Evolutionary conservation across 2,888 invertebrate species (phyloP).

Genomic region (Drosophila nr. perissopoda): DNA sequence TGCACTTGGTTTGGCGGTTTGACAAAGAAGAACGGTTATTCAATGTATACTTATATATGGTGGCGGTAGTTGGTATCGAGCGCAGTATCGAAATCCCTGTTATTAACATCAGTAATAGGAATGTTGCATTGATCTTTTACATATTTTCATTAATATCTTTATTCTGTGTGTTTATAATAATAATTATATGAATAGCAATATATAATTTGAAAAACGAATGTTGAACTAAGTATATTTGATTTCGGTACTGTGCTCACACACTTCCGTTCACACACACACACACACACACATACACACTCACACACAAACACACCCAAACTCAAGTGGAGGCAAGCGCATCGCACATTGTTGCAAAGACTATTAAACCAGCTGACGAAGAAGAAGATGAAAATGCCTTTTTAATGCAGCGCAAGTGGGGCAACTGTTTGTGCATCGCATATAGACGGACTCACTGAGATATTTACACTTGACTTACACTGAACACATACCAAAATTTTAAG

Average conservation of each 20-base stretch:
- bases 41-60: too few species aligned
- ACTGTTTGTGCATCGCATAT: slow-evolving; percentile 48
- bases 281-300: not conserved
- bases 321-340: slow-evolving; percentile 1
- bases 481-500: slow-evolving; percentile 32
- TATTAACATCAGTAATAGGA: too few species aligned
- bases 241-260: slow-evolving; percentile 33
- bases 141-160: not conserved
- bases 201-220: not conserved
- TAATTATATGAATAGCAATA: not conserved
- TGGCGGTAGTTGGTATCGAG: too few species aligned
- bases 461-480: slow-evolving; percentile 44
- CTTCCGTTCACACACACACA: slow-evolving; percentile 7
- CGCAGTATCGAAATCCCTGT: too few species aligned
- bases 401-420: slow-evolving; percentile 75
- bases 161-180: not conserved
- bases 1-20: too few species aligned
- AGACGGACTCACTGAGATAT: slow-evolving; percentile 23
- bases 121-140: too few species aligned
- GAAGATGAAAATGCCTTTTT: slow-evolving; percentile 71
- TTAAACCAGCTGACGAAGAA: slow-evolving; percentile 54
- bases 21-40: too few species aligned
- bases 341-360: slow-evolving; percentile 72
- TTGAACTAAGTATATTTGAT: not conserved
- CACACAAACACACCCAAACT: not conserved